Evolutionary conservation across 2,888 invertebrate species (phyloP).

Genomic region (Drosophila sordidula): DNA sequence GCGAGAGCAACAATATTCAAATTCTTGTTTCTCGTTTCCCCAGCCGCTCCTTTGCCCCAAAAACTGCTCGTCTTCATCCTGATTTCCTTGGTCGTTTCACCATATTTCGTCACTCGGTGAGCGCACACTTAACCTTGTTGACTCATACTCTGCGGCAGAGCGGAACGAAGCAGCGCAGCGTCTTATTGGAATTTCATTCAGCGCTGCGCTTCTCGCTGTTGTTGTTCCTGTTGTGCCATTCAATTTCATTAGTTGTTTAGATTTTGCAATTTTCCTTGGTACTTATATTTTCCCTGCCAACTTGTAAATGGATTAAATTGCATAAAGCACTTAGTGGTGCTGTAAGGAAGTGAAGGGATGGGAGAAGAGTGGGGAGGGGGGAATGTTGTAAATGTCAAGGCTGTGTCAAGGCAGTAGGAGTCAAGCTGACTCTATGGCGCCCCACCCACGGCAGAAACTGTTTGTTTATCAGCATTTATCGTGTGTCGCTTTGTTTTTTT

Average conservation of each 20-base stretch:
- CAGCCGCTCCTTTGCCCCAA: background rate
- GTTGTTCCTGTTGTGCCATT: slow-evolving; percentile 25
- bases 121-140: slow-evolving; percentile 64
- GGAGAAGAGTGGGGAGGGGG: background rate
- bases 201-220: slow-evolving; percentile 15
- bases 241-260: slow-evolving; percentile 40
- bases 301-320: slow-evolving; percentile 30
- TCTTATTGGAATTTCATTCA: slow-evolving; percentile 68
- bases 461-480: slow-evolving; percentile 37
- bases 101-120: slow-evolving; percentile 34
- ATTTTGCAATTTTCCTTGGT: slow-evolving; percentile 12
- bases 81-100: slow-evolving; percentile 28
- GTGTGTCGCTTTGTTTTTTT: background rate
- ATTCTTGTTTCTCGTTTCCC: slow-evolving; percentile 19
- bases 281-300: background rate
- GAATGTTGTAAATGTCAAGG: slow-evolving; percentile 63
- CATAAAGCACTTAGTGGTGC: slow-evolving; percentile 23
- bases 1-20: slow-evolving; percentile 40
- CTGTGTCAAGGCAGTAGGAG: slow-evolving; percentile 33
- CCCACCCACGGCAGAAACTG: slow-evolving; percentile 9
- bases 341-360: no score
- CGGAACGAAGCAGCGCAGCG: slow-evolving; percentile 15
- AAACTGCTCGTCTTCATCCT: slow-evolving; percentile 34
- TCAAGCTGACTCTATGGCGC: slow-evolving; percentile 6
- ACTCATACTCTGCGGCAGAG: slow-evolving; percentile 59